Conservation (phyloP, 1,140 invertebrate genomes). For the Oedothorax gibbosus region DNA sequence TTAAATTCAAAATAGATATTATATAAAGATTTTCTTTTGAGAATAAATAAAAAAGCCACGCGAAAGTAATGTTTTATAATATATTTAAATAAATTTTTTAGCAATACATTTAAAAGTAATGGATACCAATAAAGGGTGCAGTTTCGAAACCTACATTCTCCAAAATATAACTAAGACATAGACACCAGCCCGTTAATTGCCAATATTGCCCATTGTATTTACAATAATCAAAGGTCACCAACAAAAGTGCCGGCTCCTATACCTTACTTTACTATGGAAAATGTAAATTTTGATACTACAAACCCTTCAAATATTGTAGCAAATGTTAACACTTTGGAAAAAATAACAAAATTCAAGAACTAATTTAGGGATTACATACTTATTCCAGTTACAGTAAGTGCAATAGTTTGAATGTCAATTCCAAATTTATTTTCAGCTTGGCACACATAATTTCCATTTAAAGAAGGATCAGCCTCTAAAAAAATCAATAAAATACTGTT, state of each 20-base stretch:
- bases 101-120: no score
- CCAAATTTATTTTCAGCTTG: conserved; percentile 70
- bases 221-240: no score
- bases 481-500: not conserved
- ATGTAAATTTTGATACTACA: not conserved
- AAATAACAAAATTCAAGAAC: conserved; percentile 15
- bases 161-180: no score
- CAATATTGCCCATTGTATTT: no score
- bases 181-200: no score
- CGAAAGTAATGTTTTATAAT: no score
- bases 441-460: conserved; percentile 69
- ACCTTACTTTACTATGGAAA: no score
- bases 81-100: no score
- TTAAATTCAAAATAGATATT: not conserved
- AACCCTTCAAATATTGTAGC: not conserved
- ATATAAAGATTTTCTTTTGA: not conserved
- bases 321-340: not conserved
- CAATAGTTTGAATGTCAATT: conserved; percentile 65
- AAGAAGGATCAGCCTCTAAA: conserved; percentile 62
- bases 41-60: no score
- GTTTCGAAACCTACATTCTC: no score
- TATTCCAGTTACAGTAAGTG: conserved; percentile 69
- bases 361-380: conserved; percentile 63
- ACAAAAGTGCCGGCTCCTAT: no score
- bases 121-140: no score